Conservation (phyloP, 2,797 vertebrate species). For the Lateolabrax maculatus region DNA sequence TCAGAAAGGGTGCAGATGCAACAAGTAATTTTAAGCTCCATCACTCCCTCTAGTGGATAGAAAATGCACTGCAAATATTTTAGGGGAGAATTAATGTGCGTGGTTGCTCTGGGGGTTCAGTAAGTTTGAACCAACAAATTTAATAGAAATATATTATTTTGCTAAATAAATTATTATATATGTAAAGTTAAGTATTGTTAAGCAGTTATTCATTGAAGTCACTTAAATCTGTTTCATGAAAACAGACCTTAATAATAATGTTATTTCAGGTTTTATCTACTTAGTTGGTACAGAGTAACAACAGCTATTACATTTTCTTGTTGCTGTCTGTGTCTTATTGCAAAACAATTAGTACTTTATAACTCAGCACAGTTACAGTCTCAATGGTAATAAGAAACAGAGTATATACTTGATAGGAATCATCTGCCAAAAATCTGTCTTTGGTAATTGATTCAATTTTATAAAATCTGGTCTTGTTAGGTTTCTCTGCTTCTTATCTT, state of each 20-base stretch:
- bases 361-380: not conserved
- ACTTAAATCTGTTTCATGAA: not conserved
- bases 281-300: too few species aligned
- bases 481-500: not conserved
- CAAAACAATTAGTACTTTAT: not conserved
- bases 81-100: not conserved
- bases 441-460: not conserved
- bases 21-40: slow-evolving; percentile 34
- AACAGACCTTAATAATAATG: too few species aligned
- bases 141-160: not conserved
- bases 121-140: not conserved
- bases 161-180: too few species aligned
- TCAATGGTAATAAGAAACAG: not conserved
- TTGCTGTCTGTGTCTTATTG: not conserved
- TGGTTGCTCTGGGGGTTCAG: not conserved
- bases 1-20: not conserved
- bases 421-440: too few species aligned
- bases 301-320: too few species aligned
- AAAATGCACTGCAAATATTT: slow-evolving; percentile 13
- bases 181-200: too few species aligned
- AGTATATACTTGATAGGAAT: not conserved
- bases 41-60: slow-evolving; percentile 75
- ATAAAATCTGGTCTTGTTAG: not conserved
- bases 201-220: not conserved
- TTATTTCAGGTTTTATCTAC: too few species aligned